Evolutionary conservation across 2,888 invertebrate species (phyloP), one percentile per base, ranked within the genome.

Genomic region (Antheraea yamamai): DNA sequence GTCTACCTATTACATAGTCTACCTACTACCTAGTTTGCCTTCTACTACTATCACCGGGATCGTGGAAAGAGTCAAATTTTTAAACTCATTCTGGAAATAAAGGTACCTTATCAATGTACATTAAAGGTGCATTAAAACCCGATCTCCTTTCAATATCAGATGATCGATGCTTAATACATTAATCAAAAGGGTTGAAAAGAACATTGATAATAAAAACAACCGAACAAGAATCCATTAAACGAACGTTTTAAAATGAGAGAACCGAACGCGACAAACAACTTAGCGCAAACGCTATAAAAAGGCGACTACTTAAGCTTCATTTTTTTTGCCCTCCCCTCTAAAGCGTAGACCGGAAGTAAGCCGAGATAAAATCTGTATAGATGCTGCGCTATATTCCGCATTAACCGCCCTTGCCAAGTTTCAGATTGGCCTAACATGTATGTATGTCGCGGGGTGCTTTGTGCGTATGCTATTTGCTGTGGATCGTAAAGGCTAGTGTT

Each of bases 331-430:
- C 23, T 18, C 30, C 23, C 26, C 26, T 20, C 39, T 70, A 70
- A 70, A 70, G 39, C 39, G 70, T 39, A 70, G 35, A 70, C 70
- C 70, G 70, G 70, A 70, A 39, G 70, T 39, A 35, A 55, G 73
- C 30, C 30, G 35, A 73, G 73, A 73, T 73, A 73, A 39, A 58
- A 73, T 73, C 73, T 61, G 58, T 61, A 73, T 64, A 61, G 73
- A 73, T 73, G 61, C 73, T 61, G 73, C 61, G 35, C 64, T 66
- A 66, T 61, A 61, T 39, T 35, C 61, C 30, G 58, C 61, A 73
- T 73, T 73, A 70, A 39, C 70, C 35, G 70, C 70, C 70, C 39
- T 70, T 70, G 70, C 70, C 70, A 70, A 70, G 70, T 70, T 70
- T 70, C 39, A 39, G 70, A 70, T 70, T 70, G 70, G 70, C 39